Evolutionary conservation across 2,797 vertebrate genomes (phyloP).

Genomic region (Amblyraja radiata): DNA sequence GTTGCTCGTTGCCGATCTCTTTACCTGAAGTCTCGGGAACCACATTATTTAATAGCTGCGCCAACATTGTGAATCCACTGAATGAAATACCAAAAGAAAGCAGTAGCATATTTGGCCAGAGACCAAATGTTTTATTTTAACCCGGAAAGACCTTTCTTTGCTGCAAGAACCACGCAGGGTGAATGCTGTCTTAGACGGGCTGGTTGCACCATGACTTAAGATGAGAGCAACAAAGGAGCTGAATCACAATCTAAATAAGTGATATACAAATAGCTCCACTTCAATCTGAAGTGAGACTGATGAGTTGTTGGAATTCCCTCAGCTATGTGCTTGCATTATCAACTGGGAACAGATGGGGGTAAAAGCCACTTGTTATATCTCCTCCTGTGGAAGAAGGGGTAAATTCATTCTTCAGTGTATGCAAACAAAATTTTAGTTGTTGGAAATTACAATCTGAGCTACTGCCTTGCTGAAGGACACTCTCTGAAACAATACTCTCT

Average conservation of each 20-base stretch:
- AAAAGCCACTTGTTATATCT: neutral
- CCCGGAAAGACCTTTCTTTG: neutral
- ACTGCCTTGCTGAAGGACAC: neutral
- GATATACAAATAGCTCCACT: neutral
- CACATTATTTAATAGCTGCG: no score
- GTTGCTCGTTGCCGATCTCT: neutral
- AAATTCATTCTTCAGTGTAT: conserved; percentile 3
- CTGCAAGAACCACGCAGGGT: neutral
- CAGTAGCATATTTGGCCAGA: neutral
- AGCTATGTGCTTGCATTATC: neutral
- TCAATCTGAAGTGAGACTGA: neutral
- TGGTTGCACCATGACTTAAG: no score
- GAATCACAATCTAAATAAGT: neutral
- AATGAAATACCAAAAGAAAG: neutral
- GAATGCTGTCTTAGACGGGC: neutral
- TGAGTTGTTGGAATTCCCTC: neutral
- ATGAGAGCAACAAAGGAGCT: neutral
- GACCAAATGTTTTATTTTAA: neutral
- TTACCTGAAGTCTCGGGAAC: neutral
- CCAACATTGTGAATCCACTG: neutral
- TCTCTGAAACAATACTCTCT: neutral
- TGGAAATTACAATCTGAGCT: neutral
- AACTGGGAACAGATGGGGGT: neutral
- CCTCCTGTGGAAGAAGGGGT: neutral
- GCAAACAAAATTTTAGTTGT: neutral